These are phyloP conservation scores for Odobenus rosmarus DNA, from an alignment of 2,113 vertebrate genomes.

Conservation along the genomic window DNA sequence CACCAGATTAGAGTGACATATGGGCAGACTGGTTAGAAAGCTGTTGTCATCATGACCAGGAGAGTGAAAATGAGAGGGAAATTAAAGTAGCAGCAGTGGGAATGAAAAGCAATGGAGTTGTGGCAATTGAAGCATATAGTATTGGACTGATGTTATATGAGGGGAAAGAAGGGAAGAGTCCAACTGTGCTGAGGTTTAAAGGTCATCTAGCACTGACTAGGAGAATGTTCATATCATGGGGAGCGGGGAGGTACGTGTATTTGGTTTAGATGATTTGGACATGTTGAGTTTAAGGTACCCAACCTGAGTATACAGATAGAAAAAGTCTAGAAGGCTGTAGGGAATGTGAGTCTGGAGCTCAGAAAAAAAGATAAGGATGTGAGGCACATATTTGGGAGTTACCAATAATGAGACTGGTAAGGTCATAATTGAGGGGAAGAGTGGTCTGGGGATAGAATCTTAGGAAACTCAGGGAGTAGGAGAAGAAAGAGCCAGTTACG, in stretches of 20 bases:
- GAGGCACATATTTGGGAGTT: background rate
- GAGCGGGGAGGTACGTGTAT: background rate
- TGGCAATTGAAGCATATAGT: background rate
- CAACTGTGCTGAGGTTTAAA: background rate
- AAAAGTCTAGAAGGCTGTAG: background rate
- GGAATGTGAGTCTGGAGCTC: background rate
- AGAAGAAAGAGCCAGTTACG: background rate
- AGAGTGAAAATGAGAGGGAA: background rate
- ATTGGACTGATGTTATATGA: slow-evolving; percentile 1
- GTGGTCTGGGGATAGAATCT: background rate
- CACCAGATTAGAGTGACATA: slow-evolving; percentile 31
- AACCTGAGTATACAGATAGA: background rate
- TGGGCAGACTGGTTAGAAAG: slow-evolving; percentile 19
- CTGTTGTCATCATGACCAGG: background rate
- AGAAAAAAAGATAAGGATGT: background rate
- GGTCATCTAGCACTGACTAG: background rate
- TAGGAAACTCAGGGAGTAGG: background rate
- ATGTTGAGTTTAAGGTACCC: slow-evolving; percentile 36
- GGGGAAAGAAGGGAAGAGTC: background rate
- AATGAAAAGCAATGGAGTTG: slow-evolving; percentile 14
- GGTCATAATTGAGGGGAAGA: background rate
- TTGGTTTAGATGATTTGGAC: slow-evolving; percentile 32
- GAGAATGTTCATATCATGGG: background rate
- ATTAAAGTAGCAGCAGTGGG: slow-evolving; percentile 1
- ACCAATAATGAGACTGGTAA: background rate